phyloP scores from a whole-genome alignment of 2,888 invertebrate genomes.

The Drosophila vallismaia region DNA sequence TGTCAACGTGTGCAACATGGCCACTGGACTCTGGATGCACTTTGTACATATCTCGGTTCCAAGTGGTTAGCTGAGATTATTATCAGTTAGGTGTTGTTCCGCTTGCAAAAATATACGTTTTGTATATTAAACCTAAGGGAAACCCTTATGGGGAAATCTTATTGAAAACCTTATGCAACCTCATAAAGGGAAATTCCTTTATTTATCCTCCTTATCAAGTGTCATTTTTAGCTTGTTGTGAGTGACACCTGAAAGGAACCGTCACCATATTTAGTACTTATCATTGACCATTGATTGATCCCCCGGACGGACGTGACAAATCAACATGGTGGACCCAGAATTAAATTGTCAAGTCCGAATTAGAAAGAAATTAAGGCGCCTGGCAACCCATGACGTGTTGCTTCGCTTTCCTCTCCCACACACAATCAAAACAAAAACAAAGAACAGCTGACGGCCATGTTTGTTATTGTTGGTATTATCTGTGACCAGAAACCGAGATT shows the following conservation, averaged over 20 bases:
- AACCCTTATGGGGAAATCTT: background rate
- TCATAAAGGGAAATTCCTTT: background rate
- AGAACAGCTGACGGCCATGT: slow-evolving; percentile 79
- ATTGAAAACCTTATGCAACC: background rate
- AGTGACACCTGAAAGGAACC: slow-evolving; percentile 13
- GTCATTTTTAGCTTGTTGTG: slow-evolving; percentile 8
- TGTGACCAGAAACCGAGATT: slow-evolving; percentile 30
- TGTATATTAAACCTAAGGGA: background rate
- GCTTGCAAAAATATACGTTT: background rate
- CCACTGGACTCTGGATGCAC: slow-evolving; percentile 18
- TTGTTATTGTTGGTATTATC: slow-evolving; percentile 36
- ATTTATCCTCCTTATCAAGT: slow-evolving; percentile 36
- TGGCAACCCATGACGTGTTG: slow-evolving; percentile 68
- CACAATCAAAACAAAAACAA: slow-evolving; percentile 65
- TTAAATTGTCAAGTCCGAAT: slow-evolving; percentile 50
- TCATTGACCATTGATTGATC: slow-evolving; percentile 57
- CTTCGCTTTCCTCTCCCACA: slow-evolving; percentile 22
- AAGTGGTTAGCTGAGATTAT: slow-evolving; percentile 6
- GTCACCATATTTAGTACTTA: slow-evolving; percentile 36
- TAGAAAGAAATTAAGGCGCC: slow-evolving; percentile 19
- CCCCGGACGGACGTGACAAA: slow-evolving; percentile 24
- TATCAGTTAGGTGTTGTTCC: background rate
- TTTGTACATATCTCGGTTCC: background rate
- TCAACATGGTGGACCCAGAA: slow-evolving; percentile 22
- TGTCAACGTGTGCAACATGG: slow-evolving; percentile 42